Conservation (phyloP, 1,140 invertebrate species). For the Drosophila cardini region DNA sequence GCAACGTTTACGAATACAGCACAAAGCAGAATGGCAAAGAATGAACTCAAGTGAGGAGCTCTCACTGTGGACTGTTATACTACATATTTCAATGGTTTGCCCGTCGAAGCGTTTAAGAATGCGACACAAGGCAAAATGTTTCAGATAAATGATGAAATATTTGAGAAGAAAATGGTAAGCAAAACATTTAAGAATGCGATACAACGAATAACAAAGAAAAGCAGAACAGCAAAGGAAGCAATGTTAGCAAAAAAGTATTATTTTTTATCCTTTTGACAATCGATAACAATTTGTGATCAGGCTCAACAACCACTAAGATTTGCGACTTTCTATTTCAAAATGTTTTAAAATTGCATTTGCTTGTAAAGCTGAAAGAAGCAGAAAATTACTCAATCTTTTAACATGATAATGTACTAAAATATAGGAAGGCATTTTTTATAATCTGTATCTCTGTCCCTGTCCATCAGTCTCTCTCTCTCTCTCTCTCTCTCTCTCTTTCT, state of each 20-base stretch:
- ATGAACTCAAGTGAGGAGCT: too few relatives aligned
- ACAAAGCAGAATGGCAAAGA: constrained; percentile 2
- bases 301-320: not conserved
- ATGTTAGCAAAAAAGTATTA: not conserved
- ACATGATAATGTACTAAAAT: too few relatives aligned
- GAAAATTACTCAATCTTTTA: too few relatives aligned
- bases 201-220: not conserved
- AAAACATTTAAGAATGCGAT: not conserved
- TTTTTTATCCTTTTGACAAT: too few relatives aligned
- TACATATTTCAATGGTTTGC: too few relatives aligned
- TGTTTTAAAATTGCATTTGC: constrained; percentile 32
- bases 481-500: not conserved
- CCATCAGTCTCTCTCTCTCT: not conserved
- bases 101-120: constrained; percentile 21
- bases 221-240: not conserved
- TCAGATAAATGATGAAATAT: not conserved
- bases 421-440: too few relatives aligned
- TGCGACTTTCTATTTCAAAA: not conserved
- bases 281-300: not conserved
- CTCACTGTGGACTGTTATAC: too few relatives aligned
- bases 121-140: too few relatives aligned
- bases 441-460: too few relatives aligned
- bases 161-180: not conserved
- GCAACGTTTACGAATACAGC: not conserved
- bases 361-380: too few relatives aligned